Evolutionary conservation across 2,888 invertebrate species (phyloP).

Genomic region (Drosophila barbarae): DNA sequence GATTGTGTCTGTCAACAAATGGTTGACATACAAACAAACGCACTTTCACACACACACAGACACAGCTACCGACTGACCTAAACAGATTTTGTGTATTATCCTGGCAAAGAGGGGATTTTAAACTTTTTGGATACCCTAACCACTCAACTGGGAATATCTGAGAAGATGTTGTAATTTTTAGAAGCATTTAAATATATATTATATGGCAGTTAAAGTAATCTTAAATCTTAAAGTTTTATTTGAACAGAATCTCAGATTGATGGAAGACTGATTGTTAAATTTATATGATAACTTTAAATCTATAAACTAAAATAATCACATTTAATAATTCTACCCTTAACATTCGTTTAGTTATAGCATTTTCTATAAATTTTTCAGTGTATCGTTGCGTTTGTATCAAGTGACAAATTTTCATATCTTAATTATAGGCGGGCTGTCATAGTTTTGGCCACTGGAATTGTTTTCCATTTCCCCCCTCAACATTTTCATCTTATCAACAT

Average conservation of each 20-base stretch:
- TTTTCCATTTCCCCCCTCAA: background rate
- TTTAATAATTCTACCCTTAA: too few relatives aligned
- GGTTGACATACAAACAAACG: conserved; percentile 31
- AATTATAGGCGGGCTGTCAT: conserved; percentile 13
- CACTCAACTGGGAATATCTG: background rate
- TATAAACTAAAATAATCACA: background rate
- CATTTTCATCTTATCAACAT: conserved; percentile 31
- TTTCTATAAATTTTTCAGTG: background rate
- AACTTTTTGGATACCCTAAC: conserved; percentile 23
- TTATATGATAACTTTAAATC: background rate
- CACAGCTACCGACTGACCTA: conserved; percentile 17
- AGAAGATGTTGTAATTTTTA: background rate
- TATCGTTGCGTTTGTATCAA: background rate
- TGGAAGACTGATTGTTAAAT: background rate
- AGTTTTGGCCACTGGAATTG: conserved; percentile 23
- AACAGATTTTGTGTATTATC: conserved; percentile 35
- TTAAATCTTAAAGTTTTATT: too few relatives aligned
- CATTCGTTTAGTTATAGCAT: too few relatives aligned
- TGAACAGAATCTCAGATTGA: background rate
- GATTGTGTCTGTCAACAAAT: conserved; percentile 73
- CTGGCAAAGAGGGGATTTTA: conserved; percentile 5
- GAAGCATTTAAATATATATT: background rate
- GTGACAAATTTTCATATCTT: conserved; percentile 6
- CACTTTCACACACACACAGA: conserved; percentile 18
- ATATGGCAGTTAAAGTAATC: background rate